These are phyloP conservation scores for Heliconius erato DNA, from an alignment of 2,888 invertebrate genomes.

Conservation along the genomic window DNA sequence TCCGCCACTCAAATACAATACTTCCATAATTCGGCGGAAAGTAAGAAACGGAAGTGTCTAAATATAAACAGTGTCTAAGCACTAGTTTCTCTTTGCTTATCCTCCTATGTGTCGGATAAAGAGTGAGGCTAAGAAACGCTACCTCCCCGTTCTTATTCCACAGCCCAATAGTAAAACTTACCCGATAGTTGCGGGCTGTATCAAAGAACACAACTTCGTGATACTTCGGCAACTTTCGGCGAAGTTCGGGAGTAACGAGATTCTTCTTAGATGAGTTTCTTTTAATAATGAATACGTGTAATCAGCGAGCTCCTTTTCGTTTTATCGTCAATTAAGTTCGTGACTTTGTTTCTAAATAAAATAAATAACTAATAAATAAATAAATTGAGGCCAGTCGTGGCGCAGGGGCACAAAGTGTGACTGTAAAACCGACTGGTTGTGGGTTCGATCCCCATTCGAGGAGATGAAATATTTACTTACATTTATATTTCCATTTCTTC, in stretches of 20 bases:
- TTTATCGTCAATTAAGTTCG: slow-evolving; percentile 36
- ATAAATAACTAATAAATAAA: too few relatives aligned
- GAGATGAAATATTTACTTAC: too few relatives aligned
- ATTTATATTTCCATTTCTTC: too few relatives aligned
- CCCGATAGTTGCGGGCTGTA: slow-evolving; percentile 71
- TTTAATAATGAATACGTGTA: slow-evolving; percentile 67
- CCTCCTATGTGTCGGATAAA: neutral
- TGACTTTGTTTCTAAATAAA: slow-evolving; percentile 27
- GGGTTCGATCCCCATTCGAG: too few relatives aligned
- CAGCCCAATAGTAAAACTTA: slow-evolving; percentile 63
- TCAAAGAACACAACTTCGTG: slow-evolving; percentile 65
- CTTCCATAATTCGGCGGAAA: too few relatives aligned
- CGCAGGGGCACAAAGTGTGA: too few relatives aligned
- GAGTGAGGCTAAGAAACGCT: slow-evolving; percentile 13
- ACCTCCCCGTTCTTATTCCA: slow-evolving; percentile 56
- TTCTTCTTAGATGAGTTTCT: slow-evolving; percentile 69
- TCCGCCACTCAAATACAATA: too few relatives aligned
- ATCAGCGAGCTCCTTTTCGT: slow-evolving; percentile 51
- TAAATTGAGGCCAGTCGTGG: too few relatives aligned
- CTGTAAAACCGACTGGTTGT: too few relatives aligned
- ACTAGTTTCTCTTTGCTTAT: neutral
- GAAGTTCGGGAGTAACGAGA: slow-evolving; percentile 63
- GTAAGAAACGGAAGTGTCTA: too few relatives aligned
- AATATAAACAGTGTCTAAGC: neutral
- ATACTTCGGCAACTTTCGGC: slow-evolving; percentile 63